Percentiles rank a stretch among this genome's conserved stretches.
phyloP scores from a whole-genome alignment of 2,797 vertebrate species.

The Crocodylus rhombifer region DNA sequence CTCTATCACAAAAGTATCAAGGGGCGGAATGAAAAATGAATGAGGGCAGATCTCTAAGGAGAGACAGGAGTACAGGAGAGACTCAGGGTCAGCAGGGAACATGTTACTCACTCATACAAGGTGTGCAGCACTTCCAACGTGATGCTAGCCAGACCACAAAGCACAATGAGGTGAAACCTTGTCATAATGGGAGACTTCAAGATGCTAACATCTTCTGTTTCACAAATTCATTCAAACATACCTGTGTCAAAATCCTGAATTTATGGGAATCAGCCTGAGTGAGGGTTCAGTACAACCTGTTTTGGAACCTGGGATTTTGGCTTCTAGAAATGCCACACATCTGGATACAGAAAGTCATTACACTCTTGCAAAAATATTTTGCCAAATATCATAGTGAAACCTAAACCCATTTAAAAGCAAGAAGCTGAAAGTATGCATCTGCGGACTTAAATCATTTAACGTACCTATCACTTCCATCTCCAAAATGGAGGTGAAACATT shows the following conservation, averaged over 20 bases:
- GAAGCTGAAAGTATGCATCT: neutral
- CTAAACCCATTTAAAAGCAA: neutral
- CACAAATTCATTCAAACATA: neutral
- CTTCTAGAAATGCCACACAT: conserved; percentile 1
- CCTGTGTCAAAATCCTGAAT: neutral
- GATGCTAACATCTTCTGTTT: neutral
- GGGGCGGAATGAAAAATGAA: conserved; percentile 80
- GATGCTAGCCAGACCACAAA: neutral
- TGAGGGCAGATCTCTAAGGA: conserved; percentile 62
- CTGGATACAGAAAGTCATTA: neutral
- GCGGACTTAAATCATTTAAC: neutral
- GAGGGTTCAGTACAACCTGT: neutral
- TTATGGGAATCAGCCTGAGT: neutral
- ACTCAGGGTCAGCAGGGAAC: conserved; percentile 23
- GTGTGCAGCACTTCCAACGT: fast-evolving
- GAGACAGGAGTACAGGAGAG: neutral
- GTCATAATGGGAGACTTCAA: neutral
- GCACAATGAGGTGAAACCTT: neutral
- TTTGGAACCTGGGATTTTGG: neutral
- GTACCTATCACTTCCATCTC: too few relatives aligned
- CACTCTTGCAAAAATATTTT: conserved; percentile 40
- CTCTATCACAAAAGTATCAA: conserved; percentile 66
- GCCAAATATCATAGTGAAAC: neutral
- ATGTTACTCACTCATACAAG: conserved; percentile 35
- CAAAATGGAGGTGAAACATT: too few relatives aligned